These are phyloP conservation scores for Spilosoma lubricipeda DNA, from an alignment of 2,888 invertebrate species.

Conservation along the genomic window DNA sequence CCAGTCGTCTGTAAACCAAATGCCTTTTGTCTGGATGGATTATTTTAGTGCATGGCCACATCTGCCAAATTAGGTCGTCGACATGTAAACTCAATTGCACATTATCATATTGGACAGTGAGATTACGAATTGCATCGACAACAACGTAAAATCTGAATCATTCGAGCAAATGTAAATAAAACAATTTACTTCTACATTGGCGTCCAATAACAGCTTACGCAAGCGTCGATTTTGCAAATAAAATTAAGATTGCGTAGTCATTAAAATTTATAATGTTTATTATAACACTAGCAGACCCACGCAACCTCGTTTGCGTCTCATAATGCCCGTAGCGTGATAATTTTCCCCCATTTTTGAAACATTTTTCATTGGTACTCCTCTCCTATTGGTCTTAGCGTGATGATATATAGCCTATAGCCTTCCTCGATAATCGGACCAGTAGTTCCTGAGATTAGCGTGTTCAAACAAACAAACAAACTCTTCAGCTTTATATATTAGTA, in stretches of 20 bases:
- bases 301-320: too few relatives aligned
- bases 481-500: too few relatives aligned
- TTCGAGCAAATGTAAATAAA: not conserved
- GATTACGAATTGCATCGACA: not conserved
- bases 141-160: not conserved
- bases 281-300: too few relatives aligned
- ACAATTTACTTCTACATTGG: not conserved
- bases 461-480: too few relatives aligned
- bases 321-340: too few relatives aligned
- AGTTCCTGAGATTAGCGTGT: too few relatives aligned
- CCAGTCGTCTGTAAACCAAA: slow-evolving; percentile 37
- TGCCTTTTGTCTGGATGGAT: slow-evolving; percentile 37
- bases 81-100: not conserved
- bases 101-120: not conserved
- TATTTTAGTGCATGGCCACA: slow-evolving; percentile 14
- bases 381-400: too few relatives aligned
- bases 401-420: too few relatives aligned
- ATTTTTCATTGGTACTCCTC: too few relatives aligned
- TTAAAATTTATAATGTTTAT: too few relatives aligned
- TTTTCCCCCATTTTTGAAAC: too few relatives aligned
- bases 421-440: too few relatives aligned
- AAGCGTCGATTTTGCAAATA: not conserved
- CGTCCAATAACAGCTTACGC: not conserved
- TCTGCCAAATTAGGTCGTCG: slow-evolving; percentile 13
- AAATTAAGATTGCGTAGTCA: not conserved